Conservation (phyloP, 2,113 vertebrate species). For the Nesoenas mayeri region DNA sequence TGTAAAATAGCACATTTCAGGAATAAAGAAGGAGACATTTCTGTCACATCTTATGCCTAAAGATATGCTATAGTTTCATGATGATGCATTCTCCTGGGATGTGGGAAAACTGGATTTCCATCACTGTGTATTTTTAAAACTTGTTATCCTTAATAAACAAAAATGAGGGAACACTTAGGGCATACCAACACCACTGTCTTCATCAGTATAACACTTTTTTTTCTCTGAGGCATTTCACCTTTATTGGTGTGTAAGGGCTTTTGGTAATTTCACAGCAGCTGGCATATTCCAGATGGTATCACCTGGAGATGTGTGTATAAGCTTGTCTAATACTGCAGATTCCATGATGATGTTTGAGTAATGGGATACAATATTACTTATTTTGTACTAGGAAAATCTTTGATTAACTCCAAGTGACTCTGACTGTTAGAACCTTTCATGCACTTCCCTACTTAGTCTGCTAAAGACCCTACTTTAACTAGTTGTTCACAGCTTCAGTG, state of each 20-base stretch:
- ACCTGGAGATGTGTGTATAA: background rate
- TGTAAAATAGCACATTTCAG: background rate
- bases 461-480: background rate
- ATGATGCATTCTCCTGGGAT: background rate
- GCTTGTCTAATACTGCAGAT: background rate
- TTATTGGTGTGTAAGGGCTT: background rate
- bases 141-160: background rate
- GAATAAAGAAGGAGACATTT: background rate
- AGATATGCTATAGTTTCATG: background rate
- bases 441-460: background rate
- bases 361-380: background rate
- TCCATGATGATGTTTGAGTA: background rate
- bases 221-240: background rate
- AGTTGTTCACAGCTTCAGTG: background rate
- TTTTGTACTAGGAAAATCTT: constrained; percentile 10
- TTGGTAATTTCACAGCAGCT: background rate
- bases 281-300: background rate
- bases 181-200: background rate
- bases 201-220: rapidly evolving
- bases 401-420: background rate
- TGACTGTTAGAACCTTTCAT: background rate
- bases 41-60: background rate
- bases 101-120: background rate
- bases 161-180: background rate
- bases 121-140: background rate